phyloP scores from a whole-genome alignment of 2,113 vertebrate species.

The Cnemophilus loriae region DNA sequence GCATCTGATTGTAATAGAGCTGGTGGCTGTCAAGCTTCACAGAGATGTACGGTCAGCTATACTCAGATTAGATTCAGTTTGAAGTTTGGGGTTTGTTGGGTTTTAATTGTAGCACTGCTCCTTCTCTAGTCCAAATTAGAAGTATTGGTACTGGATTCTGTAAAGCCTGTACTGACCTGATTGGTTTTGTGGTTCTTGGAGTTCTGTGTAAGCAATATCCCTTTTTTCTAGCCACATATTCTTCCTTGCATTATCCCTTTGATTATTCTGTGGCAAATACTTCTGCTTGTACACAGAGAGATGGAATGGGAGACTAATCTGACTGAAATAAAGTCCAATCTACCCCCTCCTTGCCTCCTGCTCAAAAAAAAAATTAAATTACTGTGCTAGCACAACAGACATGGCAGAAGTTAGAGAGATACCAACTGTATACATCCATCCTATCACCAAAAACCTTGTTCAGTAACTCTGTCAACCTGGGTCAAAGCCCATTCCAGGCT shows the following conservation, averaged over 20 bases:
- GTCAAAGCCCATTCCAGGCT: neutral
- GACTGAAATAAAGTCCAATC: neutral
- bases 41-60: neutral
- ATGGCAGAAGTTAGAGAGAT: neutral
- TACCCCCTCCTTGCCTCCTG: neutral
- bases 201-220: neutral
- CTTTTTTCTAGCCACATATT: neutral
- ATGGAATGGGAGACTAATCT: neutral
- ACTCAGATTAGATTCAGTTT: neutral
- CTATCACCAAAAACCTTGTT: neutral
- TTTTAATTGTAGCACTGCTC: neutral
- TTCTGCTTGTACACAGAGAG: neutral
- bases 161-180: neutral
- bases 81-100: neutral
- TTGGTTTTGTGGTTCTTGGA: neutral
- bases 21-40: neutral
- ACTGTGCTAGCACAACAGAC: neutral
- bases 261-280: neutral
- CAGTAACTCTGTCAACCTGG: neutral
- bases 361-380: neutral
- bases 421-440: rapidly evolving
- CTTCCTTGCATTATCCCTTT: neutral
- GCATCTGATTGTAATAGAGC: neutral
- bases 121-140: neutral
- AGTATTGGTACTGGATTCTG: neutral